phyloP scores from a whole-genome alignment of 2,113 vertebrate genomes.

The Argyrosomus japonicus region DNA sequence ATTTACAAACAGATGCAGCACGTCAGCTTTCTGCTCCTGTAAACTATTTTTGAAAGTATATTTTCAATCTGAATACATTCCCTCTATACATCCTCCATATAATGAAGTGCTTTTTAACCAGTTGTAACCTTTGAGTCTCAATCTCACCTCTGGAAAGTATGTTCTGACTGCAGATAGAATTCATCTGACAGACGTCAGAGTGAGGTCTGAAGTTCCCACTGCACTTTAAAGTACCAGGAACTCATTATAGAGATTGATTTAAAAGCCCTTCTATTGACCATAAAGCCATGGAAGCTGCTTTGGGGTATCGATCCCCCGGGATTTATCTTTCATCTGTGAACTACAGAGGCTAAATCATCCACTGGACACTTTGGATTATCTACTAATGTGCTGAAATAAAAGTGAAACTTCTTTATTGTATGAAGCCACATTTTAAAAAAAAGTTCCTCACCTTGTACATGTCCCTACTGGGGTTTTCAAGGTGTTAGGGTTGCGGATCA shows the following conservation, averaged over 20 bases:
- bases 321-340: conserved; percentile 81
- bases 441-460: conserved; percentile 91
- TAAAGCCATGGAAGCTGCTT: conserved; percentile 78
- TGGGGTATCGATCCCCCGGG: conserved; percentile 72
- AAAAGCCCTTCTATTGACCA: conserved; percentile 81
- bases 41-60: conserved; percentile 54
- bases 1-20: conserved; percentile 53
- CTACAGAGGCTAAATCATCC: conserved; percentile 74
- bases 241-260: conserved; percentile 86
- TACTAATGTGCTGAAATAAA: conserved; percentile 61
- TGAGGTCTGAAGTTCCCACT: conserved; percentile 70
- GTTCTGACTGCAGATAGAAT: conserved; percentile 75
- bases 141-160: conserved; percentile 61
- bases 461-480: conserved; percentile 97
- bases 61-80: conserved; percentile 39
- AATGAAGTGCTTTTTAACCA: conserved; percentile 56
- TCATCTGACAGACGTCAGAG: conserved; percentile 78
- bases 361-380: conserved; percentile 65
- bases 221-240: conserved; percentile 79
- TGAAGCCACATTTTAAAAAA: conserved; percentile 16
- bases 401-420: conserved; percentile 28
- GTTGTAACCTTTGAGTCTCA: conserved; percentile 53
- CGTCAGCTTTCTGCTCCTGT: conserved; percentile 27
- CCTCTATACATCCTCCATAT: neutral
- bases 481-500: conserved; percentile 99